phyloP scores from a whole-genome alignment of 1,140 invertebrate species.

The Drosophila novamexicana region DNA sequence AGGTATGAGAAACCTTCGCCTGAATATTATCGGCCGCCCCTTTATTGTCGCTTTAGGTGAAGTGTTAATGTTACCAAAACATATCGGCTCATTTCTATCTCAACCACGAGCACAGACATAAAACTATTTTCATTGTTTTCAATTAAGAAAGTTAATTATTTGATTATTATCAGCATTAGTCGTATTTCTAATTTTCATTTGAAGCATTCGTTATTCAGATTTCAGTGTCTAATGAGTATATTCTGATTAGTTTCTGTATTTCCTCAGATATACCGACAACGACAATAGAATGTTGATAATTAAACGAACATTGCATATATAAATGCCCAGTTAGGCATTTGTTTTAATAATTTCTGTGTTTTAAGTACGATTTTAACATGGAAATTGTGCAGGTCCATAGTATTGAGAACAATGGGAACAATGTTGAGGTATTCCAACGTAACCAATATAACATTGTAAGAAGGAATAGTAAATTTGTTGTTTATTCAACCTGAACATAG shows the following conservation, averaged over 20 bases:
- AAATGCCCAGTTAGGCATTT: slow-evolving; percentile 41
- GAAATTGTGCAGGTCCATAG: slow-evolving; percentile 21
- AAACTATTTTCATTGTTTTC: slow-evolving; percentile 79
- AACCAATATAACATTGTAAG: not conserved
- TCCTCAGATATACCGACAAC: slow-evolving; percentile 10
- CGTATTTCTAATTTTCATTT: slow-evolving; percentile 21
- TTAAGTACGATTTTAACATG: slow-evolving; percentile 57
- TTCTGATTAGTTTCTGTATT: slow-evolving; percentile 61
- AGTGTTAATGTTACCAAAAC: slow-evolving; percentile 82
- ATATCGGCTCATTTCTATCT: slow-evolving; percentile 34
- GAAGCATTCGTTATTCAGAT: slow-evolving; percentile 20
- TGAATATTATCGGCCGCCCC: slow-evolving; percentile 34
- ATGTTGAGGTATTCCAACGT: not conserved
- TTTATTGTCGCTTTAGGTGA: slow-evolving; percentile 39
- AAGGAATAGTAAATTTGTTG: too few species aligned
- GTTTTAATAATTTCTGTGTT: slow-evolving; percentile 47
- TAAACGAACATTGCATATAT: slow-evolving; percentile 54
- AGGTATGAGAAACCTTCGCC: slow-evolving; percentile 32
- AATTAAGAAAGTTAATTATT: slow-evolving; percentile 83
- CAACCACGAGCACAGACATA: slow-evolving; percentile 33
- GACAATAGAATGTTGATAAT: slow-evolving; percentile 24
- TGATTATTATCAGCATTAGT: slow-evolving; percentile 77
- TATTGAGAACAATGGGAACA: not conserved
- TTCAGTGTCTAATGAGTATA: slow-evolving; percentile 39
- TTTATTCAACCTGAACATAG: too few species aligned